phyloP scores from a whole-genome alignment of 2,888 invertebrate genomes.

The Heteropelma amictum region DNA sequence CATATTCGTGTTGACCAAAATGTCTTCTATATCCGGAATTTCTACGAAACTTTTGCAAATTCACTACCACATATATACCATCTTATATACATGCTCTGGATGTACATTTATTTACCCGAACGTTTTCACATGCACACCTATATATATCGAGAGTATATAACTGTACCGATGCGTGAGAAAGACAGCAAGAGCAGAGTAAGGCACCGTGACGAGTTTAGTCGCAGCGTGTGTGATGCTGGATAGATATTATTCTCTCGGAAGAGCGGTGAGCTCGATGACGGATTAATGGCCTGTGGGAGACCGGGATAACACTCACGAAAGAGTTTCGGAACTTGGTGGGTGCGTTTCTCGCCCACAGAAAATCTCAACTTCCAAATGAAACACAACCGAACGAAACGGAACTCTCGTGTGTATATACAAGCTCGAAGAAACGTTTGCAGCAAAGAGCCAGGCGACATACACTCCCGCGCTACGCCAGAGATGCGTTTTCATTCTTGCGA shows the following conservation, averaged over 20 bases:
- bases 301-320: slow-evolving; percentile 50
- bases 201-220: slow-evolving; percentile 51
- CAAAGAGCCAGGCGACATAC: not conserved
- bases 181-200: slow-evolving; percentile 16
- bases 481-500: slow-evolving; percentile 63
- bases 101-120: not conserved
- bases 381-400: slow-evolving; percentile 6
- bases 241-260: slow-evolving; percentile 51
- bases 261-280: slow-evolving; percentile 67
- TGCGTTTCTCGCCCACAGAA: not conserved
- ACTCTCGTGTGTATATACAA: not conserved
- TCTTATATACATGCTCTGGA: not conserved
- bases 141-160: no score
- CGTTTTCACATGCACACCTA: no score
- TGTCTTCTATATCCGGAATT: slow-evolving; percentile 6
- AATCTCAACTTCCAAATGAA: slow-evolving; percentile 21
- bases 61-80: not conserved
- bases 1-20: slow-evolving; percentile 7
- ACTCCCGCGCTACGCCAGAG: slow-evolving; percentile 50
- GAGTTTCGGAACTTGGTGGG: slow-evolving; percentile 4
- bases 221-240: slow-evolving; percentile 27
- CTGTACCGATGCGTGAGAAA: slow-evolving; percentile 20
- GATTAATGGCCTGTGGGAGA: slow-evolving; percentile 73
- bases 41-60: slow-evolving; percentile 10
- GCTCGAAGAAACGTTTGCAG: not conserved